phyloP scores from a whole-genome alignment of 2,113 vertebrate species.

The Excalfactoria chinensis region DNA sequence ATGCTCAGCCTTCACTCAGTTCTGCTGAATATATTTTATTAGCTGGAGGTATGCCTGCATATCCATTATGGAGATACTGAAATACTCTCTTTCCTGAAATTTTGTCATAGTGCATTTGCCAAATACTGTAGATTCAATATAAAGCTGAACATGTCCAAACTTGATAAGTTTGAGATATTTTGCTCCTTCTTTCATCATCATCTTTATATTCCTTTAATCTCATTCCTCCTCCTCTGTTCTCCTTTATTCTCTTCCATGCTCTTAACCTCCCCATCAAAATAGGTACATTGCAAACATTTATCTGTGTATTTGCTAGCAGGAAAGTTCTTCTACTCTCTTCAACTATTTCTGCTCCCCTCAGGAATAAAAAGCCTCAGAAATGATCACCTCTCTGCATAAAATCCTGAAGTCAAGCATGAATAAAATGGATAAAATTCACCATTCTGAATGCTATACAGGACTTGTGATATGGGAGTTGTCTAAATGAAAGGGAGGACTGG shows the following conservation, averaged over 20 bases:
- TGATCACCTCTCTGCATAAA: neutral
- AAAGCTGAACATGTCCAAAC: neutral
- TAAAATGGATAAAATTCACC: neutral
- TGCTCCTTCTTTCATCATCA: neutral
- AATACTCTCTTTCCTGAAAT: neutral
- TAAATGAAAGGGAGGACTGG: neutral
- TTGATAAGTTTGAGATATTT: neutral
- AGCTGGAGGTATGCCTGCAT: neutral
- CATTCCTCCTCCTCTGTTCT: neutral
- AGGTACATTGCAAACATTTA: conserved; percentile 42
- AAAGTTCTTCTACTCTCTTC: neutral
- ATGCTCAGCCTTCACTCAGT: neutral
- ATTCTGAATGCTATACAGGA: neutral
- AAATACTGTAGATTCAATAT: conserved; percentile 13
- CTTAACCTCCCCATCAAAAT: conserved; percentile 13
- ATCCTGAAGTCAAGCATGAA: neutral
- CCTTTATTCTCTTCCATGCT: conserved; percentile 56
- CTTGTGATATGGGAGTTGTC: neutral
- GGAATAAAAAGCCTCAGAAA: neutral
- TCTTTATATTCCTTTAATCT: conserved; percentile 11
- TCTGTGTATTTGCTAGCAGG: neutral
- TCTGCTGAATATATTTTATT: neutral
- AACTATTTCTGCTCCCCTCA: neutral
- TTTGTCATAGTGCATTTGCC: neutral
- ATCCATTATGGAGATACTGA: neutral